These are phyloP conservation scores for Lamellibrachia luymesi DNA, from an alignment of 1,140 invertebrate genomes.

Conservation along the genomic window DNA sequence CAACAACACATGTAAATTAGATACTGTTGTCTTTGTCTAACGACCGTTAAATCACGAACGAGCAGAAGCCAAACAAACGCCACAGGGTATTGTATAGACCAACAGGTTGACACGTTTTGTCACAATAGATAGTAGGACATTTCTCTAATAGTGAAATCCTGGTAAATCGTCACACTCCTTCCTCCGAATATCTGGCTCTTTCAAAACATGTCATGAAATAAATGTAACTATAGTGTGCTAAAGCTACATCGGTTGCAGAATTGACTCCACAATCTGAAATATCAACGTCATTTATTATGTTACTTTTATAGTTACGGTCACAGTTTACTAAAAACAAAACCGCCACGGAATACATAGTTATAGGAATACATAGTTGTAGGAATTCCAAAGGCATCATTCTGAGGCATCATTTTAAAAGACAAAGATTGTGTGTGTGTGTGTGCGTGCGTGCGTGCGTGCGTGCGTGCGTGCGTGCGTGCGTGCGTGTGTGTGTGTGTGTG, in stretches of 20 bases:
- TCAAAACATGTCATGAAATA: neutral
- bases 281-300: too few species aligned
- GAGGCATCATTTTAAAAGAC: neutral
- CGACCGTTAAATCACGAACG: neutral
- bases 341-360: too few species aligned
- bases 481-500: too few species aligned
- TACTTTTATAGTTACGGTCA: too few species aligned
- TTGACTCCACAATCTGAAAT: too few species aligned
- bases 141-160: neutral
- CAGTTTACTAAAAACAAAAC: too few species aligned
- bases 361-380: too few species aligned
- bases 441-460: slow-evolving; percentile 6
- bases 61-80: neutral
- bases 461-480: neutral
- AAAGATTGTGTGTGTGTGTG: neutral
- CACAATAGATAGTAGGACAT: neutral
- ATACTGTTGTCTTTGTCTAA: neutral
- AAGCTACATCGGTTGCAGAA: too few species aligned
- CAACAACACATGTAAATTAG: neutral
- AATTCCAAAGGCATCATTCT: too few species aligned
- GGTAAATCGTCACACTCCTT: neutral
- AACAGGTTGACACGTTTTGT: neutral
- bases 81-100: too few species aligned
- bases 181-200: too few species aligned
- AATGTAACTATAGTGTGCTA: neutral